phyloP scores from a whole-genome alignment of 2,888 invertebrate genomes.

The Mayetiola destructor region DNA sequence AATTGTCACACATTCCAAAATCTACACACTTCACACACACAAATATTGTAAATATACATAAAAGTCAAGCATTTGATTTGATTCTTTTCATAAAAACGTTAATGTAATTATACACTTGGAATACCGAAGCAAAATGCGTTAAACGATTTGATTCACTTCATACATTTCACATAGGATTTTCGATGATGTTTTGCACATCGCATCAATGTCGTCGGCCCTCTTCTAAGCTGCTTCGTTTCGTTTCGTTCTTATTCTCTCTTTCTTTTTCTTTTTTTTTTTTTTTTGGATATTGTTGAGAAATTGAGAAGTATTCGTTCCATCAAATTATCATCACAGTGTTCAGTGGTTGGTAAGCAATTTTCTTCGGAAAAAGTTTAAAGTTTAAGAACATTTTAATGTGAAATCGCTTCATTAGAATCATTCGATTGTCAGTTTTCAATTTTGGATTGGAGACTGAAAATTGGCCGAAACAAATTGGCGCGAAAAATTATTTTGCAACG shows the following conservation, averaged over 20 bases:
- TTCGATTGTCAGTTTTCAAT: no score
- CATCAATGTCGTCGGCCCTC: not conserved
- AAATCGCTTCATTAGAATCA: not conserved
- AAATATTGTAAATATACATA: no score
- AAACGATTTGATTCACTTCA: no score
- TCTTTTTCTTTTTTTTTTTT: no score
- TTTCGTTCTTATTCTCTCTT: no score
- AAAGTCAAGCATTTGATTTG: no score
- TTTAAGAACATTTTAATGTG: not conserved
- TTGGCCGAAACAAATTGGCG: not conserved
- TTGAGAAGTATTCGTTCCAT: not conserved
- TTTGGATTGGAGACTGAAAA: not conserved
- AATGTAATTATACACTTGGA: conserved; percentile 6
- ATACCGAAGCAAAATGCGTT: conserved; percentile 1
- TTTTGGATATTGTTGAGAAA: no score
- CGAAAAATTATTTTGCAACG: conserved; percentile 13
- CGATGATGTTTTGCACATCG: conserved; percentile 4
- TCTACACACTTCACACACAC: no score
- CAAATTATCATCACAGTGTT: not conserved
- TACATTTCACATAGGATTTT: not conserved
- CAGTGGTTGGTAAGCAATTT: not conserved
- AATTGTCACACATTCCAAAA: no score
- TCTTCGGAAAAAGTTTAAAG: not conserved
- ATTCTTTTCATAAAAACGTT: no score
- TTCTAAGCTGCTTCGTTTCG: not conserved